Evolutionary conservation across 37 sponge, comb jelly and placozoan species (phyloP).

Genomic region (Aplysina aerophoba): DNA sequence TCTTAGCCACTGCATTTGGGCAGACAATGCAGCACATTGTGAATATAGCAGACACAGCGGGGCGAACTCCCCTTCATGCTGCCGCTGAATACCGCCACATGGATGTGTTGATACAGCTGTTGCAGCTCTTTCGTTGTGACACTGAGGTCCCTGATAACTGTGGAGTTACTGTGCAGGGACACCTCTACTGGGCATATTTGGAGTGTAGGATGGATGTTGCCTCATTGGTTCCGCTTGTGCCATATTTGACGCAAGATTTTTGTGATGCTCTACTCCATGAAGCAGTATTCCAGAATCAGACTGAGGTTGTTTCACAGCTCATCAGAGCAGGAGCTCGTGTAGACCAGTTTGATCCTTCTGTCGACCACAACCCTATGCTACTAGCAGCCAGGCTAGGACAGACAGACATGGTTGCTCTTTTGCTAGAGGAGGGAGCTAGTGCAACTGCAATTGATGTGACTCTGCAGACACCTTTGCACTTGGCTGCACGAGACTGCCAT

Average conservation of each 20-base stretch:
- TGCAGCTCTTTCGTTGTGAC: neutral
- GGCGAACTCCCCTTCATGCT: slow-evolving; percentile 12
- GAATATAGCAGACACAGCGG: neutral
- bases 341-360: slow-evolving; percentile 6
- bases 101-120: neutral
- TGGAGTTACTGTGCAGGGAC: neutral
- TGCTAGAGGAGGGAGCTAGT: slow-evolving; percentile 17
- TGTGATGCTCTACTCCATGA: neutral
- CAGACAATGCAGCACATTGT: neutral
- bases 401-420: neutral
- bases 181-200: neutral
- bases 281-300: neutral
- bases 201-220: neutral
- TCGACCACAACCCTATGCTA: neutral
- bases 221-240: neutral
- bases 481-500: neutral
- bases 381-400: slow-evolving; percentile 16
- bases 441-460: neutral
- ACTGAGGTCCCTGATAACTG: neutral
- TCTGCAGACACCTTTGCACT: slow-evolving; percentile 17
- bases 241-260: neutral
- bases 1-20: neutral
- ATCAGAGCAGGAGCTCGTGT: neutral
- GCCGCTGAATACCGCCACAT: slow-evolving; percentile 3
- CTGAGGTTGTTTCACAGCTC: neutral